A percentile compares a stretch with the other conserved stretches of the same genome.
Evolutionary conservation across 2,113 vertebrate species (phyloP).

Genomic region (Myotis brandtii): DNA sequence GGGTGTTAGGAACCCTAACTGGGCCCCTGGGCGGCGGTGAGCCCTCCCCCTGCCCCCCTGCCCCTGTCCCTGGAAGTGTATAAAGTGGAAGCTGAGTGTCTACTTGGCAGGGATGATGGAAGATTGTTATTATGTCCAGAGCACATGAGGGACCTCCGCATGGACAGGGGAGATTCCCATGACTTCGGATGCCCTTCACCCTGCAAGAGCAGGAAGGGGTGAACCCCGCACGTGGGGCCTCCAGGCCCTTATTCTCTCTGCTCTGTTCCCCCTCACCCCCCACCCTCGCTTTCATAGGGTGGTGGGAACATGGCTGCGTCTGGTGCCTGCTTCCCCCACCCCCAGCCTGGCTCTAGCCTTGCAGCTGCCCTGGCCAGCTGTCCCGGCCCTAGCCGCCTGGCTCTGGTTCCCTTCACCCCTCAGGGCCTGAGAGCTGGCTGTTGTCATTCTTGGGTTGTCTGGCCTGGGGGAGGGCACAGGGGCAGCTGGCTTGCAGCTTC

Average conservation of each 20-base stretch:
- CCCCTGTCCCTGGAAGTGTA: neutral
- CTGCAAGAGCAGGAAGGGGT: neutral
- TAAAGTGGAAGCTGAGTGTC: neutral
- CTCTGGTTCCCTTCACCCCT: neutral
- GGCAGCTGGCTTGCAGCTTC: neutral
- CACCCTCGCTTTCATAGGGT: neutral
- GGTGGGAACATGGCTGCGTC: neutral
- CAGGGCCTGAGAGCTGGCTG: neutral
- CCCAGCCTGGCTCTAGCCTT: neutral
- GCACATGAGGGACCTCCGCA: neutral
- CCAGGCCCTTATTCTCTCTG: neutral
- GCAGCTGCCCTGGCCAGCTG: conserved; percentile 68
- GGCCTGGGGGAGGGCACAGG: neutral
- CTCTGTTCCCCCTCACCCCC: neutral
- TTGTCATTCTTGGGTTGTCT: neutral
- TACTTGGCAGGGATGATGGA: neutral
- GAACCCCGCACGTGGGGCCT: accelerated
- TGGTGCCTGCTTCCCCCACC: neutral
- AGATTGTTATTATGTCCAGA: neutral
- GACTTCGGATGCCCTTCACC: neutral
- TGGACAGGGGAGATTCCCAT: neutral
- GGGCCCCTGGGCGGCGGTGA: neutral
- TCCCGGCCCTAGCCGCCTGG: neutral
- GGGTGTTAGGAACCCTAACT: neutral
- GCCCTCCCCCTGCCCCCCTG: no score